Evolutionary conservation across 2,113 vertebrate species (phyloP), one percentile per base, ranked within the genome.

Genomic region (Gymnocephalus cernua): DNA sequence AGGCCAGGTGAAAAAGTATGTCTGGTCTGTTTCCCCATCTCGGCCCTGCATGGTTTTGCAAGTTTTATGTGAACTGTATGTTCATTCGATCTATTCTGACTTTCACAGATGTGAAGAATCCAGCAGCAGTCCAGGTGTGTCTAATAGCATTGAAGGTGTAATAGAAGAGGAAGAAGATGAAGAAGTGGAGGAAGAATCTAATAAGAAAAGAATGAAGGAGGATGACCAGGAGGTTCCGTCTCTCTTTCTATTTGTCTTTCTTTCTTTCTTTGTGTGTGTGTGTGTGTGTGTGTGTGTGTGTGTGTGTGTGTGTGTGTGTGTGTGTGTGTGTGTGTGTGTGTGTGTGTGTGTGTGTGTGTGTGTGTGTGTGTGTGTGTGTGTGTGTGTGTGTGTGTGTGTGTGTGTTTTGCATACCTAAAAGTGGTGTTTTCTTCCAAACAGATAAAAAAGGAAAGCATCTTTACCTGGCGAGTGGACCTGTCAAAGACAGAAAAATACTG

Each of bases 401-500:
- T 25, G 45, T 68, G 32, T 61, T 23, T 27, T 64, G 14, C 4
- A 8, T 48, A 21, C 2, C 27, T 72, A 12, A 50, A 41, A 18
- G 11, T 2, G 3, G 10, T 0, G 1, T 21, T 79, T 51, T 58
- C 0, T 29, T 80, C 48, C 61, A 73, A 80, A 7, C 91, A 98
- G 98, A 95, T 95, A 4, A 98, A 97, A 92, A 99, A 99, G 87
- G 97, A 98, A 77, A 96, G 95, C 78, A 80, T 97, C 11, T 99
- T 97, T 79, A 99, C 97, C n/a, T 99, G 98, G 98, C 91, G 97
- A 83, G 97, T 99, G 47, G 98, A 99, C 66, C 95, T 99, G 88
- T 95, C 98, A 11, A 99, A 98, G 94, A 99, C 98, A 3, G 98
- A 99, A 53, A 98, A 97, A 85, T 99, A 98, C 87, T 99, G 98